Base-by-base conservation (phyloP, 2,797 vertebrate species). In the Poeciliopsis gracilis region DNA sequence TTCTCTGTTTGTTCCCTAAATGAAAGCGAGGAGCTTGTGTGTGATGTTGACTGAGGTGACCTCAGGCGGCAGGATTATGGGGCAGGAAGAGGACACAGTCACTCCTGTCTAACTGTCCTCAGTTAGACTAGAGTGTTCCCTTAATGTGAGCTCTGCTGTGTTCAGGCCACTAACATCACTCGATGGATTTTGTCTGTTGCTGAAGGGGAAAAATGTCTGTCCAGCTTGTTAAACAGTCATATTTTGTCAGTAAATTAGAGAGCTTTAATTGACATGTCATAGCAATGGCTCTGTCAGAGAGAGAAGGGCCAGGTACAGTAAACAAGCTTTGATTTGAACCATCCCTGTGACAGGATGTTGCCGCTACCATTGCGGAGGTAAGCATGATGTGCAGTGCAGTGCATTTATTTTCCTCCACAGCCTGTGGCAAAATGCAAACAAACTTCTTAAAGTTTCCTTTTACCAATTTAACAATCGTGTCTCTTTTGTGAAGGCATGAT, bases 11-110 rank as follows among this genome's bases (percentile, higher is more conserved):
- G 4, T 59, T 66, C 33, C n/a, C 57, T 73, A 41, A 46, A 36
- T 63, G 11, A 59, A 30, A 73, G 69, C 77, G 45, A 46, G 4
- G 25, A n/a, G 71, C 84, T 69, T 23, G 74, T 81, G 80, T 85
- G 53, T 41, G n/a, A 41, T 55, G 25, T 33, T 59, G 82, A 57
- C 82, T 25, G 18, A 45, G 38, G 70, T 76, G 77, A 72, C 73
- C 77, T 55, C 41, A 72, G 66, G 61, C 57, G 47, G 74, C 30
- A 77, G 82, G 82, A 88, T 88, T 86, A 80, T 33, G 25, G 53
- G 51, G 55, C 77, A 61, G 59, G 75, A 67, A 18, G 72, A 82
- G 73, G 51, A 51, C 67, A 63, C 57, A 10, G 82, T 57, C 73
- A 15, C 78, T 59, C 77, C 79, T 66, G 74, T 38, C 36, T 38